Evolutionary conservation across 2,113 vertebrate species (phyloP).

Genomic region (Sapajus apella): DNA sequence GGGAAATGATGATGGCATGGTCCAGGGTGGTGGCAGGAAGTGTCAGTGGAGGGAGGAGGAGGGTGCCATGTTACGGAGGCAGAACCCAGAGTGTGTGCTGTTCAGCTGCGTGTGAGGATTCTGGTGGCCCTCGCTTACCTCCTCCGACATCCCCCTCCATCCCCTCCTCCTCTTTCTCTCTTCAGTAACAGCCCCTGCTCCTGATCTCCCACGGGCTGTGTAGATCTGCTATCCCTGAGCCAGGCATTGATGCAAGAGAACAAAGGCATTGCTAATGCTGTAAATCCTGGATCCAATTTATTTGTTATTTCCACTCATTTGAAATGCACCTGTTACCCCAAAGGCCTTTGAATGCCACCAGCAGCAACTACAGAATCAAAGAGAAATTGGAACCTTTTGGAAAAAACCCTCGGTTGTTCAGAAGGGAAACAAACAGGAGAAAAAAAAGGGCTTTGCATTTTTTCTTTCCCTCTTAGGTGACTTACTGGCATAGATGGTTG

Average conservation of each 20-base stretch:
- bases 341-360: constrained; percentile 63
- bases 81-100: not conserved
- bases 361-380: constrained; percentile 56
- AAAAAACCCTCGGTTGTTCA: constrained; percentile 56
- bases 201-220: not conserved
- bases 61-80: not conserved
- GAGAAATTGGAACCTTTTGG: constrained; percentile 54
- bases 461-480: not conserved
- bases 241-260: constrained; percentile 48
- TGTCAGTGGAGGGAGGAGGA: not conserved
- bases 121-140: no score
- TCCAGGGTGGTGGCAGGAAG: no score
- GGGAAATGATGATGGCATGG: not conserved
- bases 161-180: not conserved
- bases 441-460: not conserved
- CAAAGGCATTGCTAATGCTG: constrained; percentile 69
- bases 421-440: not conserved
- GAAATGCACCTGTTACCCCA: constrained; percentile 77
- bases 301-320: constrained; percentile 79
- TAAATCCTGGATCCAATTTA: constrained; percentile 78
- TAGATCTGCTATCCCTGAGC: not conserved
- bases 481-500: not conserved
- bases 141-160: rapidly evolving
- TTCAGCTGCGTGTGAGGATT: not conserved
- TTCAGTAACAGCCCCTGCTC: not conserved